Evolutionary conservation across 92 coral and sea anemone species (phyloP), one percentile per base, ranked within the genome.

Genomic region (Muricea muricata): DNA sequence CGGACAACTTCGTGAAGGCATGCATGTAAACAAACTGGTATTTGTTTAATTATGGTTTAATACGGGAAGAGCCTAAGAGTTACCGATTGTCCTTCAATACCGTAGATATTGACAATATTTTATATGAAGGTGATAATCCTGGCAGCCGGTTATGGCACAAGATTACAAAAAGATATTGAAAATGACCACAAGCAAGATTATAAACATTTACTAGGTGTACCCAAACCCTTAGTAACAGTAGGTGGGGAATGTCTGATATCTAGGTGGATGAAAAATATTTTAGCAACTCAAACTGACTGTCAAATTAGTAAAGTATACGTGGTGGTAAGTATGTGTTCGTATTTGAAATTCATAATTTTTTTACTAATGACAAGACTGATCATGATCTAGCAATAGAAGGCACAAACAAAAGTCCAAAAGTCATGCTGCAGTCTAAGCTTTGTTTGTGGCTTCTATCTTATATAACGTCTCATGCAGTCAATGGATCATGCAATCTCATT

Each of bases 91-190:
- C 9, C 9, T 4, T 37, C 42, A 37, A 37, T 37, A 4, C 42
- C 9, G 42, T 9, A 37, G 42, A 37, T 37, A 4, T 9, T 37
- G 42, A 4, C 42, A 4, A 4, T 37, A 37, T 37, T 37, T 37
- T 37, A 37, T 3, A 90, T 87, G 93, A 87, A 87, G 48, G 93
- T 80, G 17, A 46, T 90, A 45, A 87, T 87, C 41, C 77, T 87
- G 48, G 91, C 88, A 12, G 93, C 93, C 7, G 93, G 91, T 14
- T 90, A 90, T 74, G 91, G 93, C 5, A 90, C 91, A 61, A 47
- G 93, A 25, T 78, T 90, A 35, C 83, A 87, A 79, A 73, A 83
- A 55, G 91, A 87, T 58, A 34, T 90, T 7, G 52, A 79, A 79
- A 85, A 66, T 28, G 93, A 90, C 34, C 74, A 66, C 1, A 73